Conservation (phyloP, 2,888 invertebrate species). For the Bembecia ichneumoniformis region DNA sequence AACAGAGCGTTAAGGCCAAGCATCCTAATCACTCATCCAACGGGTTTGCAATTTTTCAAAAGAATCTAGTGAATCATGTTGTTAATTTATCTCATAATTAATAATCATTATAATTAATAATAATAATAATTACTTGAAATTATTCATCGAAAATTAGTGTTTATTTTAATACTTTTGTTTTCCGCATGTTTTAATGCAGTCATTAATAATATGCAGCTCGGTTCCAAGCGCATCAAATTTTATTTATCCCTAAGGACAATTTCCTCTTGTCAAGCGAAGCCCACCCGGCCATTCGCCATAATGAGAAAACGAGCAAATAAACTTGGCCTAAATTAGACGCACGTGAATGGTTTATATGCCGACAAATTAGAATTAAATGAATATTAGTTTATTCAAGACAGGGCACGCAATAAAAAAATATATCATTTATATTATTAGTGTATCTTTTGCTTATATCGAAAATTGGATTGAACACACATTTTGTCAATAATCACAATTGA, state of each 20-base stretch:
- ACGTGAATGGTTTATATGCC: slow-evolving; percentile 39
- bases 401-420: too few species aligned
- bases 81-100: too few species aligned
- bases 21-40: too few species aligned
- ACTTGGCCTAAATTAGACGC: slow-evolving; percentile 61
- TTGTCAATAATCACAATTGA: too few species aligned
- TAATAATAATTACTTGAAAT: background rate
- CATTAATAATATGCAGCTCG: slow-evolving; percentile 52
- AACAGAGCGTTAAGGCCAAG: too few species aligned
- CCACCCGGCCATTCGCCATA: slow-evolving; percentile 62
- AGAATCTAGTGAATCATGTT: too few species aligned
- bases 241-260: slow-evolving; percentile 61
- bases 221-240: slow-evolving; percentile 57
- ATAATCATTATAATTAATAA: too few species aligned
- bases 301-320: slow-evolving; percentile 63
- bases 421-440: too few species aligned
- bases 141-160: slow-evolving; percentile 7
- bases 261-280: slow-evolving; percentile 63
- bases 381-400: background rate
- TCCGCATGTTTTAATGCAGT: slow-evolving; percentile 32
- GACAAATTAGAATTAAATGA: slow-evolving; percentile 8
- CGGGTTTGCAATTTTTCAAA: too few species aligned
- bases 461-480: too few species aligned
- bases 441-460: too few species aligned
- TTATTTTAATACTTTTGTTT: slow-evolving; percentile 7